Percentiles rank a stretch among this genome's conserved stretches.
These are phyloP conservation scores for Adrianichthys oophorus DNA, from an alignment of 2,797 vertebrate species.

Conservation along the genomic window DNA sequence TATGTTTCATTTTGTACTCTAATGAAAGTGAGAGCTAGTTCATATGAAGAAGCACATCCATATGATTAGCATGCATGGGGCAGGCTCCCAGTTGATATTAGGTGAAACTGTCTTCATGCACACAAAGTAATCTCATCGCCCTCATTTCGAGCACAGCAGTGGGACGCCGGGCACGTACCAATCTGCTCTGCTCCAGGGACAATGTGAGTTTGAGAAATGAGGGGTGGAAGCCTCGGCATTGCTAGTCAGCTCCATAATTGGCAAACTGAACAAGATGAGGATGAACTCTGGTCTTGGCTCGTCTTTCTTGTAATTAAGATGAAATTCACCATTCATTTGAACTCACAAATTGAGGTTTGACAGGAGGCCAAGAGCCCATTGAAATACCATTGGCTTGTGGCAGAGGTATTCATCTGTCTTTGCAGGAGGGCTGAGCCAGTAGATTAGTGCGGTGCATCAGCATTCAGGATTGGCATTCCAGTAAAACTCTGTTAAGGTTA, in stretches of 20 bases:
- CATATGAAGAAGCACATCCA: conserved; percentile 42
- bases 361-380: conserved; percentile 74
- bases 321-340: conserved; percentile 80
- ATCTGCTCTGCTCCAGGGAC: conserved; percentile 66
- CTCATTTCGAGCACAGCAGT: conserved; percentile 64
- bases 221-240: conserved; percentile 50
- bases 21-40: conserved; percentile 67
- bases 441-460: conserved; percentile 48
- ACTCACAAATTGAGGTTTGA: conserved; percentile 77
- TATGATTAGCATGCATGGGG: conserved; percentile 68
- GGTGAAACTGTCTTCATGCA: conserved; percentile 64
- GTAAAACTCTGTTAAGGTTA: conserved; percentile 59
- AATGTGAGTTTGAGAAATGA: conserved; percentile 65
- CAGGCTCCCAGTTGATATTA: conserved; percentile 61
- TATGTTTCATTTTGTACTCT: conserved; percentile 60
- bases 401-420: conserved; percentile 60
- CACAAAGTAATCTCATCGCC: conserved; percentile 74
- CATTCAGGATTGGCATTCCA: conserved; percentile 27
- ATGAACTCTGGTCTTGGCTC: conserved; percentile 73
- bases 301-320: conserved; percentile 84
- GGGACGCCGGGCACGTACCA: conserved; percentile 53
- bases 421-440: conserved; percentile 45
- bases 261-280: conserved; percentile 71
- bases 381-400: conserved; percentile 65
- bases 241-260: conserved; percentile 68